Conservation (phyloP, 2,888 invertebrate species). For the Pollenia labialis region DNA sequence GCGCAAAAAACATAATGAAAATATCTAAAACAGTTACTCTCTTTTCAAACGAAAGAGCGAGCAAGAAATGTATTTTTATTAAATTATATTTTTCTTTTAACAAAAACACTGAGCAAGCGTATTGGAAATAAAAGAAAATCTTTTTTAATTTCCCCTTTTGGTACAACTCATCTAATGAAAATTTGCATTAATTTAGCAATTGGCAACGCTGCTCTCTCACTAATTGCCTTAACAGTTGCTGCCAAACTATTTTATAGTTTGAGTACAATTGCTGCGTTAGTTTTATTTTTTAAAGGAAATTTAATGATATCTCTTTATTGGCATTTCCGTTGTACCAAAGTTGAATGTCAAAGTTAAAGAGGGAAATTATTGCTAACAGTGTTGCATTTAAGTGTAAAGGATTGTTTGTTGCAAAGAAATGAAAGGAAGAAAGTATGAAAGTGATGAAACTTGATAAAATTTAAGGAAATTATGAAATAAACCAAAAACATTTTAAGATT, state of each 20-base stretch:
- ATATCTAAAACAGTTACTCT: not conserved
- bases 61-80: not conserved
- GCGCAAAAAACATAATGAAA: not conserved
- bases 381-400: not conserved
- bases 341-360: constrained; percentile 4
- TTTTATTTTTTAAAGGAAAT: not conserved
- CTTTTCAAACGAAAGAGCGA: not conserved
- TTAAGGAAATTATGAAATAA: not conserved
- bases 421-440: not conserved
- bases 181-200: not conserved
- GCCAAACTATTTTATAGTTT: constrained; percentile 15
- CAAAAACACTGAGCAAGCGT: constrained; percentile 42
- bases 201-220: constrained; percentile 26
- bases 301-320: not conserved
- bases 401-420: not conserved
- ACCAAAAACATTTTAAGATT: no score
- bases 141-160: constrained; percentile 26
- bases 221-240: not conserved
- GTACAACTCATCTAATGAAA: not conserved
- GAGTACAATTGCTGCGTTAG: not conserved
- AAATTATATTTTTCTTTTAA: constrained; percentile 20
- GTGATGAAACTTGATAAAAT: not conserved
- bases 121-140: constrained; percentile 39
- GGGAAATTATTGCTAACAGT: not conserved
- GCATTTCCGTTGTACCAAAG: constrained; percentile 42